Evolutionary conservation across 2,888 invertebrate genomes (phyloP), one percentile per base, ranked within the genome.

Genomic region (Colostygia pectinataria): DNA sequence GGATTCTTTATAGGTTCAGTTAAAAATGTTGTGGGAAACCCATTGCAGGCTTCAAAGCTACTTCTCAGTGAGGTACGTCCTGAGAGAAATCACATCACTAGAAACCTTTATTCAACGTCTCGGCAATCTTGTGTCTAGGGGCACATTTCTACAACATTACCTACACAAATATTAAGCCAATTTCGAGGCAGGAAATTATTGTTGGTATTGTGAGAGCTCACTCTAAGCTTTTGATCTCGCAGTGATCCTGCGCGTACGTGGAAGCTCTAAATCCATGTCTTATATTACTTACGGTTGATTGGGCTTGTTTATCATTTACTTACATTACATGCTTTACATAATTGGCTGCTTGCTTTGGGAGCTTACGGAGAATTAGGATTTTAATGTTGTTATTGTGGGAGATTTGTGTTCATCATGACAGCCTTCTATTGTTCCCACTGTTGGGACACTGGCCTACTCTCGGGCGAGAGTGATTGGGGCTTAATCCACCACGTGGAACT

Each of bases 151-250:
- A 32, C 32, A 18, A 15, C 15, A 33, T 33, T 18, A 32, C 33
- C 33, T 42, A 15, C 39, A 18, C 41, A 32, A 40, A 40, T 40
- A 31, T 40, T 13, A 29, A 14, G 31, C 24, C 40, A 23, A 31
- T 40, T 32, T 14, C 24, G 24, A 6, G 7, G 23, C 40, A 24
- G 40, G 40, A 39, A 31, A 40, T 40, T 32, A 29, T 24, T 40
- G 40, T 40, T 40, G 40, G 40, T 40, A 24, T 40, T 40, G 40
- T 29, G 40, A 31, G 40, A 24, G 31, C 14, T 29, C 29, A 8
- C 23, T 8, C 23, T 24, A 29, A 31, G 31, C 33, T 7, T 33
- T 18, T 40, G 31, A 40, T 40, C 31, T 29, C 12, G 28, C 13
- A 8, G 29, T 32, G 23, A 31, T 32, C 24, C 31, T 28, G 31